Percentiles rank a stretch among this genome's conserved stretches.
Evolutionary conservation across 2,888 invertebrate species (phyloP).

Genomic region (Drosophila silvestris): DNA sequence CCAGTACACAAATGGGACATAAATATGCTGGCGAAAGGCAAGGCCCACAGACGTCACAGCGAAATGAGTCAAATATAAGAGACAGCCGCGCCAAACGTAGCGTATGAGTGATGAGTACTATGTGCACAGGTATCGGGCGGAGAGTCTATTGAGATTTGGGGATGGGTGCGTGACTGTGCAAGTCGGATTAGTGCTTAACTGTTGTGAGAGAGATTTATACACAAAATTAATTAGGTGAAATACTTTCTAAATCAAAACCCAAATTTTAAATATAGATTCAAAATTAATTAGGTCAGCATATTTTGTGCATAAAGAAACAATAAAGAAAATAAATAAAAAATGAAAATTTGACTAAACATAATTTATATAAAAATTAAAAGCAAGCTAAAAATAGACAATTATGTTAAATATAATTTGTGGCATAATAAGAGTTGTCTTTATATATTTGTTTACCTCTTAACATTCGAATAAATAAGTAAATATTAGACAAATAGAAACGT

Average conservation of each 20-base stretch:
- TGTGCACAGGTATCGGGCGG: constrained; percentile 32
- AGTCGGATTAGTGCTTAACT: not conserved
- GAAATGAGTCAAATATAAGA: constrained; percentile 50
- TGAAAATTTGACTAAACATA: not conserved
- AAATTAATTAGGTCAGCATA: not conserved
- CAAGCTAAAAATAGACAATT: not conserved
- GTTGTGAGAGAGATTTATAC: not conserved
- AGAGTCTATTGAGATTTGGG: constrained; percentile 33
- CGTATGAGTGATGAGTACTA: constrained; percentile 68
- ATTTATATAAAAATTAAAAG: not conserved
- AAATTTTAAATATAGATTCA: not conserved
- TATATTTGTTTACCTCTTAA: no score
- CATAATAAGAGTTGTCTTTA: not conserved
- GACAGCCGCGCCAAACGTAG: constrained; percentile 55
- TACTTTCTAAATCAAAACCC: not conserved
- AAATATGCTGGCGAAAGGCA: constrained; percentile 56
- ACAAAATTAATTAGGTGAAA: not conserved
- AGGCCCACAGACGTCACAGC: constrained; percentile 65
- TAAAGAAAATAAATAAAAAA: no score
- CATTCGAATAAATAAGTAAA: not conserved
- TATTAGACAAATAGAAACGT: not conserved
- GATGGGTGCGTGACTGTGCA: constrained; percentile 54
- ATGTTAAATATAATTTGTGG: not conserved
- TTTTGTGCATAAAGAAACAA: not conserved
- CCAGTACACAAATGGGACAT: not conserved